Evolutionary conservation across 2,113 vertebrate species (phyloP).

Genomic region (Lycaon pictus): DNA sequence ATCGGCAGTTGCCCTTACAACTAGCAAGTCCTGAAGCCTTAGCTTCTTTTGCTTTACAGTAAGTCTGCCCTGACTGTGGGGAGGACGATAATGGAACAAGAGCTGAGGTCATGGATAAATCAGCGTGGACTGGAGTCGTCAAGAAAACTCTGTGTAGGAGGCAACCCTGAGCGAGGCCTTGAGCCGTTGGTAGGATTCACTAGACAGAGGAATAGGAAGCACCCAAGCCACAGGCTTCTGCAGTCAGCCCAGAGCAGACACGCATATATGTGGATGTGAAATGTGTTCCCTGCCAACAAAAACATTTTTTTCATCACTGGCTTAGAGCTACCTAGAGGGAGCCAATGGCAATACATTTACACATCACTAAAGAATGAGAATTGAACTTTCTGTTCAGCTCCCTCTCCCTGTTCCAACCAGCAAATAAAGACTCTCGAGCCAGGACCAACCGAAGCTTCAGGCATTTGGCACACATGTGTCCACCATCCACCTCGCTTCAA

Average conservation of each 20-base stretch:
- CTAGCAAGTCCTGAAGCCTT: neutral
- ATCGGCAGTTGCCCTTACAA: neutral
- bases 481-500: neutral
- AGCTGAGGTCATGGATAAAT: neutral
- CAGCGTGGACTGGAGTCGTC: neutral
- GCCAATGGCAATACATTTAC: slow-evolving; percentile 66
- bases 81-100: neutral
- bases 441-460: neutral
- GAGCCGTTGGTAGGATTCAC: neutral
- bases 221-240: neutral
- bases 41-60: neutral
- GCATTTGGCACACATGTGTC: neutral
- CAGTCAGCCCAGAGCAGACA: slow-evolving; percentile 44
- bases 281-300: slow-evolving; percentile 36
- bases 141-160: neutral
- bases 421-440: neutral
- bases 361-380: slow-evolving; percentile 71
- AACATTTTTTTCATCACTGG: slow-evolving; percentile 59
- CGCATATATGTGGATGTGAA: neutral
- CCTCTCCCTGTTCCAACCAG: neutral
- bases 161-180: neutral
- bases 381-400: neutral
- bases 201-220: neutral
- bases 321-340: slow-evolving; percentile 19
- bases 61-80: neutral